Conservation (phyloP, 2,888 invertebrate species). For the Mechanitis messenoides region DNA sequence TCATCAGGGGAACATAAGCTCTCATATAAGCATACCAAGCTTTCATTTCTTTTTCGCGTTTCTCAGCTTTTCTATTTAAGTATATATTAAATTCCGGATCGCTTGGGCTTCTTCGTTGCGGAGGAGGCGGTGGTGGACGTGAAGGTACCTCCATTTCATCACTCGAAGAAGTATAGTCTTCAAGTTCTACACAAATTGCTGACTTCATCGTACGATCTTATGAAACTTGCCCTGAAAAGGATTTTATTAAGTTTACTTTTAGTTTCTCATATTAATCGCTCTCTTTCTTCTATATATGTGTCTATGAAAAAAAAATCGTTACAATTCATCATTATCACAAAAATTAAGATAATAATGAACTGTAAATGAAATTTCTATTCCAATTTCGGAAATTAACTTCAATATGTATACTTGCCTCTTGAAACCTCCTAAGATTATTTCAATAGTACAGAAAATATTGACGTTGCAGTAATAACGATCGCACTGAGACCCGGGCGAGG, state of each 20-base stretch:
- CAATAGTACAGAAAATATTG: neutral
- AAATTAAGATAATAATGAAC: too few relatives aligned
- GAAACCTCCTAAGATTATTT: neutral
- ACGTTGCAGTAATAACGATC: neutral
- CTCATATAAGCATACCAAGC: neutral
- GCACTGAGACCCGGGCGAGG: neutral
- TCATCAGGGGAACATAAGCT: conserved; percentile 1
- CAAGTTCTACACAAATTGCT: neutral
- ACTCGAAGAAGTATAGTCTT: neutral
- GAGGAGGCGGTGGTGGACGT: neutral
- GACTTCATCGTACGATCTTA: neutral
- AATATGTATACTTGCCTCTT: too few relatives aligned
- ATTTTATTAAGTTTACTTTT: neutral
- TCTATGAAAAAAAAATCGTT: too few relatives aligned
- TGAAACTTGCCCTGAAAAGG: neutral
- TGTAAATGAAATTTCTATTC: too few relatives aligned
- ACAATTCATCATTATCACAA: too few relatives aligned
- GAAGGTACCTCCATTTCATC: conserved; percentile 1
- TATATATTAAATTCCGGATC: too few relatives aligned
- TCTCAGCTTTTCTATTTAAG: too few relatives aligned
- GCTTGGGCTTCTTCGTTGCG: neutral
- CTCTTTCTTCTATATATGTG: too few relatives aligned
- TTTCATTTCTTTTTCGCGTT: too few relatives aligned
- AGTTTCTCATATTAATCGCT: neutral
- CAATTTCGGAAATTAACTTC: too few relatives aligned